phyloP scores from a whole-genome alignment of 2,797 vertebrate species.

The Channa striata region DNA sequence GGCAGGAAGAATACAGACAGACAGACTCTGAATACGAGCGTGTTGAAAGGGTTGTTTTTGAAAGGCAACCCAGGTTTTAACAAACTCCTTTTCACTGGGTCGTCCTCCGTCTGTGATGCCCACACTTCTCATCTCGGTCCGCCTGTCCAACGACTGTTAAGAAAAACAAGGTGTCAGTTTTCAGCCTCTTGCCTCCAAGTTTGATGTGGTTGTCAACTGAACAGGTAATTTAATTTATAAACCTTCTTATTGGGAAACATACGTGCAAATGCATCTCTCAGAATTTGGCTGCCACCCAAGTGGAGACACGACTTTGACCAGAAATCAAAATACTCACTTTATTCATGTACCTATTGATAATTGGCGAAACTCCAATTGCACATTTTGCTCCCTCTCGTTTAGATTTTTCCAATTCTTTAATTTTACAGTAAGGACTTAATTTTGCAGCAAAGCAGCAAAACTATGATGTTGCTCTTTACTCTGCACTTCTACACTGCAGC shows the following conservation, averaged over 20 bases:
- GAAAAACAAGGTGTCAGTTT: slow-evolving; percentile 42
- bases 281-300: slow-evolving; percentile 5
- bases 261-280: slow-evolving; percentile 18
- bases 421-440: too few species aligned
- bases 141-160: slow-evolving; percentile 52
- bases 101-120: slow-evolving; percentile 59
- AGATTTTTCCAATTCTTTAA: too few species aligned
- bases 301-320: slow-evolving; percentile 3
- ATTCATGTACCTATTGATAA: too few species aligned
- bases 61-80: slow-evolving; percentile 57
- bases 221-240: slow-evolving; percentile 28
- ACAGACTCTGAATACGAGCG: slow-evolving; percentile 57
- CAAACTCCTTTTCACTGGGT: slow-evolving; percentile 57
- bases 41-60: slow-evolving; percentile 68
- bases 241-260: not conserved
- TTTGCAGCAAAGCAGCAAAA: too few species aligned
- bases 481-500: too few species aligned
- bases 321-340: not conserved
- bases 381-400: too few species aligned
- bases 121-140: slow-evolving; percentile 53
- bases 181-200: slow-evolving; percentile 33
- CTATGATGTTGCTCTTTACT: too few species aligned
- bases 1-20: slow-evolving; percentile 71
- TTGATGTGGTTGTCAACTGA: slow-evolving; percentile 41
- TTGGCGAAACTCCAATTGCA: too few species aligned